Base-by-base conservation (phyloP, 2,888 invertebrate genomes). In the Margaritifera margaritifera region DNA sequence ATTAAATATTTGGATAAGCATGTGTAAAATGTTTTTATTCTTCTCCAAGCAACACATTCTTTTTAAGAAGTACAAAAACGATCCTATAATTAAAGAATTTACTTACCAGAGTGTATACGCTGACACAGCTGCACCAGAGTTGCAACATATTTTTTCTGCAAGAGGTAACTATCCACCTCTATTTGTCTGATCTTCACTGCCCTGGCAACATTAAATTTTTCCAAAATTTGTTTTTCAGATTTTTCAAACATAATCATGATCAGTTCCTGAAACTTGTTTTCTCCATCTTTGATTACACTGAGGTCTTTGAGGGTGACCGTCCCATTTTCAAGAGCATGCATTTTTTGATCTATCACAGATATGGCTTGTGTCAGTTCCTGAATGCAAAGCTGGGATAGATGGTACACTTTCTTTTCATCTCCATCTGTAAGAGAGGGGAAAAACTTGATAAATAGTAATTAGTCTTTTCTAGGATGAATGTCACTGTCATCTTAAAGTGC, bases 231-330 rank as follows among this genome's bases (percentile, higher is more conserved):
- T 18, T 61, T 54, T 1, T 66, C 61, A 2, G 42, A 42, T n/a
- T 42, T 27, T 31, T 60, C 42, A 20, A 19, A 24, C 19, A 61
- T 61, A 18, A 61, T 20, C n/a, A 4, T 54, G 19, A 25, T 61
- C 15, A 53, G 27, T 25, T n/a, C 31, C 6, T 57, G n/a, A 65
- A 73, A 76, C 54, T 52, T 67, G 52, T 53, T 50, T 15, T 63
- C 66, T 19, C 51, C 31, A 15, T 59, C 54, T 11, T 24, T 31
- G 20, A 76, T 68, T 18, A 71, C n/a, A 25, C 60, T 56, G 3
- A 71, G 42, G 24, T 71, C 59, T 42, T 59, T 66, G 42, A 76
- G 53, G 18, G 62, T 62, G 2, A 76, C 25, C 1, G 62, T 31
- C 3, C 73, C 76, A n/a, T 51, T 8, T 22, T 57, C 1, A 42